Conservation (phyloP, 2,113 vertebrate genomes). For the Tragelaphus scriptus region DNA sequence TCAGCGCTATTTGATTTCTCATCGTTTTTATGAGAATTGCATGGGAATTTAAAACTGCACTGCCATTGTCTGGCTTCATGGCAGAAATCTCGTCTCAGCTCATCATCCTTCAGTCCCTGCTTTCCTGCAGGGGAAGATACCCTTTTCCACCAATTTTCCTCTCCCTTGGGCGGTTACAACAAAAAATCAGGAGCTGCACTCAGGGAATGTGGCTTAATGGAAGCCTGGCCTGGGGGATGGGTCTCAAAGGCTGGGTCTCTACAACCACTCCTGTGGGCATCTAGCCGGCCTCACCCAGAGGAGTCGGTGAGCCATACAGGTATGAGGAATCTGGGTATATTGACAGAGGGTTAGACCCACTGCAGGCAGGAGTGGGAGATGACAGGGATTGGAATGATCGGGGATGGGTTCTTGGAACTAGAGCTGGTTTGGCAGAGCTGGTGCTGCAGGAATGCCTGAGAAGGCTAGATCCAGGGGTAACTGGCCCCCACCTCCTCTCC, state of each 20-base stretch:
- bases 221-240: neutral
- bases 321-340: neutral
- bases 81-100: neutral
- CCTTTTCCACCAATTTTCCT: neutral
- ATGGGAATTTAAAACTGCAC: neutral
- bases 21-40: neutral
- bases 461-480: neutral
- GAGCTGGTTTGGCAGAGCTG: neutral
- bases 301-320: neutral
- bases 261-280: neutral
- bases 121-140: neutral
- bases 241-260: neutral
- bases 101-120: neutral
- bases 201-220: neutral
- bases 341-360: neutral
- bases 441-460: accelerated
- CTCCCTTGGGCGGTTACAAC: neutral
- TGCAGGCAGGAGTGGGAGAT: neutral
- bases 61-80: neutral
- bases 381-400: neutral
- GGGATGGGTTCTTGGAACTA: neutral
- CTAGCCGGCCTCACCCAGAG: neutral
- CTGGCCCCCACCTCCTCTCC: neutral
- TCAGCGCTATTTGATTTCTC: neutral
- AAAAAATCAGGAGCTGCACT: neutral